Evolutionary conservation across 2,113 vertebrate genomes (phyloP).

Genomic region (Lepisosteus osseus): DNA sequence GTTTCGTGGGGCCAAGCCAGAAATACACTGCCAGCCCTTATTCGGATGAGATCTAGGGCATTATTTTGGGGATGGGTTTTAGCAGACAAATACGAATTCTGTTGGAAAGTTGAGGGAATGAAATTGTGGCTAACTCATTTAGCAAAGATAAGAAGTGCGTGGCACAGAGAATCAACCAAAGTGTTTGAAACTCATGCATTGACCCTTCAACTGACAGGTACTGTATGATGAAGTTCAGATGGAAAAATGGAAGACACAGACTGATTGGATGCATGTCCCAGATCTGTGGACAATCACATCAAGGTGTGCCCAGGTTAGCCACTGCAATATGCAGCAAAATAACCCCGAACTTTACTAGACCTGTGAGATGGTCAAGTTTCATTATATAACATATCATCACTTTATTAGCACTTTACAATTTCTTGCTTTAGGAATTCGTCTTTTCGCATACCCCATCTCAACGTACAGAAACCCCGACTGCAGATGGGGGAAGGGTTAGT

Average conservation of each 20-base stretch:
- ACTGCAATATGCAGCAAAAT: background rate
- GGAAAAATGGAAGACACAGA: constrained; percentile 12
- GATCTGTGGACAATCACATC: constrained; percentile 29
- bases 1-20: background rate
- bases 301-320: constrained; percentile 9
- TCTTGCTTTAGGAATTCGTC: too few relatives aligned
- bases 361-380: too few relatives aligned
- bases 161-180: constrained; percentile 13
- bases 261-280: constrained; percentile 35
- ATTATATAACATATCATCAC: too few relatives aligned
- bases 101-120: background rate
- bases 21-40: background rate
- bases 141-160: constrained; percentile 20
- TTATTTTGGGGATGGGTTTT: constrained; percentile 4
- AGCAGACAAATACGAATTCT: constrained; percentile 13
- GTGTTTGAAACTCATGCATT: constrained; percentile 9
- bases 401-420: too few relatives aligned
- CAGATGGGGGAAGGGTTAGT: too few relatives aligned
- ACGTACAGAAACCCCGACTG: too few relatives aligned
- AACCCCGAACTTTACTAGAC: too few relatives aligned
- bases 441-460: too few relatives aligned
- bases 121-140: background rate
- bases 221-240: constrained; percentile 15
- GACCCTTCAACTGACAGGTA: constrained; percentile 20
- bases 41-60: background rate